Evolutionary conservation across 92 coral and sea anemone genomes (phyloP).

Genomic region (Phenganax marumi): DNA sequence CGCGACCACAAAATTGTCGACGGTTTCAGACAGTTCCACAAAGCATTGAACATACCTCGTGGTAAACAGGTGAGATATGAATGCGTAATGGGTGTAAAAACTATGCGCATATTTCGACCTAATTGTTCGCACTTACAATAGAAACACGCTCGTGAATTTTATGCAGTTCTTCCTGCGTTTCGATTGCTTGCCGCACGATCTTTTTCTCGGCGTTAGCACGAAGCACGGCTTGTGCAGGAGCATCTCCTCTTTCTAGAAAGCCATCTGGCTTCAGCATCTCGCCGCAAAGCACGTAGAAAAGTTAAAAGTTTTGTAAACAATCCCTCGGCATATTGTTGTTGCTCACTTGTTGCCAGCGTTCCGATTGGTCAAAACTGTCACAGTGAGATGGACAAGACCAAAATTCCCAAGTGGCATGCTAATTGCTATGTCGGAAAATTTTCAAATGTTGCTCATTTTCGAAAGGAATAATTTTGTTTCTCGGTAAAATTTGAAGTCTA

Average conservation of each 20-base stretch:
- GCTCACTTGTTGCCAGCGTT: conserved; percentile 1
- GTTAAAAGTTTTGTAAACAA: neutral
- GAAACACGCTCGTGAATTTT: conserved; percentile 79
- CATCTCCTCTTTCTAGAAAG: conserved; percentile 74
- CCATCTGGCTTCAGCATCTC: conserved; percentile 55
- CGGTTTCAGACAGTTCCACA: neutral
- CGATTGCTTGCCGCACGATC: conserved; percentile 73
- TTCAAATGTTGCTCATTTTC: too few relatives aligned
- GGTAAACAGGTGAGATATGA: too few relatives aligned
- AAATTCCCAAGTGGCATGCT: too few relatives aligned
- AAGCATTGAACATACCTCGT: neutral
- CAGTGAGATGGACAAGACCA: too few relatives aligned
- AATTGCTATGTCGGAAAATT: too few relatives aligned
- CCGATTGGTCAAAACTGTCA: neutral
- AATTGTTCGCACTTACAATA: conserved; percentile 53
- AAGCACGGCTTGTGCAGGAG: conserved; percentile 81
- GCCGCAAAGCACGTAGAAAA: neutral
- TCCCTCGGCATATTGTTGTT: conserved; percentile 5
- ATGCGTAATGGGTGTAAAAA: neutral
- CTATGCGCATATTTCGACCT: too few relatives aligned
- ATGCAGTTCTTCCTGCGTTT: conserved; percentile 79
- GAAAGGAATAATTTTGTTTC: too few relatives aligned
- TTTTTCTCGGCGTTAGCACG: conserved; percentile 78
- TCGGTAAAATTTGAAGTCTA: too few relatives aligned
- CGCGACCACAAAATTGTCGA: neutral